These are phyloP conservation scores for Artemia franciscana DNA, from an alignment of 1,140 invertebrate species.

Conservation along the genomic window DNA sequence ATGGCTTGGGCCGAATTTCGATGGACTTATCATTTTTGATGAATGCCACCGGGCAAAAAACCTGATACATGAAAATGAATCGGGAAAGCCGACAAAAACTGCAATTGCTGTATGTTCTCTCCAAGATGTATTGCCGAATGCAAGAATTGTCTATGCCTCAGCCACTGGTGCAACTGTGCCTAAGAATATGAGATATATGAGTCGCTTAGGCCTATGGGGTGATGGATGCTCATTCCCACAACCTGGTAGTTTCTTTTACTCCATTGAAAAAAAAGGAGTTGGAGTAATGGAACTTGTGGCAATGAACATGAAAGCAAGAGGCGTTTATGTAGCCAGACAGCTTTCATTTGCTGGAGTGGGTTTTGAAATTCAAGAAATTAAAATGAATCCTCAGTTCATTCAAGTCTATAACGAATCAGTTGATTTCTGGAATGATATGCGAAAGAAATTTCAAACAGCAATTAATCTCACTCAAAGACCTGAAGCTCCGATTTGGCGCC, in stretches of 20 bases:
- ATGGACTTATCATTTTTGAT: slow-evolving; percentile 90
- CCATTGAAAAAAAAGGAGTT: no score
- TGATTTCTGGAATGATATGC: slow-evolving; percentile 88
- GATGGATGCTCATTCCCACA: no score
- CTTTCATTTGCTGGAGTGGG: slow-evolving; percentile 89
- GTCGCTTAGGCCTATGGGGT: slow-evolving; percentile 91
- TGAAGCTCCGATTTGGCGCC: slow-evolving; percentile 77
- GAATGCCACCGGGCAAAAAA: slow-evolving; percentile 99
- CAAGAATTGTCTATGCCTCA: slow-evolving; percentile 88
- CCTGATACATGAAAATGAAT: slow-evolving; percentile 84
- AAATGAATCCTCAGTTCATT: no score
- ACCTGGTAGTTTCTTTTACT: no score
- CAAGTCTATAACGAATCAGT: no score
- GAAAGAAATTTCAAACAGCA: slow-evolving; percentile 82
- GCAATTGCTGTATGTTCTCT: slow-evolving; percentile 81
- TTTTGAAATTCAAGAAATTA: slow-evolving; percentile 92
- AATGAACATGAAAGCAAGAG: slow-evolving; percentile 98
- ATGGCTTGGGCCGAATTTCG: slow-evolving; percentile 92
- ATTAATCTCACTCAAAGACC: slow-evolving; percentile 50
- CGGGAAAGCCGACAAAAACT: slow-evolving; percentile 67
- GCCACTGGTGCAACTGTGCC: slow-evolving; percentile 96
- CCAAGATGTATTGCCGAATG: slow-evolving; percentile 79
- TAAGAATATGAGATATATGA: slow-evolving; percentile 99
- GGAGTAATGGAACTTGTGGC: slow-evolving; percentile 99
- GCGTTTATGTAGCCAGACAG: slow-evolving; percentile 96